Evolutionary conservation across 2,888 invertebrate species (phyloP).

Genomic region (Latrodectus elegans): DNA sequence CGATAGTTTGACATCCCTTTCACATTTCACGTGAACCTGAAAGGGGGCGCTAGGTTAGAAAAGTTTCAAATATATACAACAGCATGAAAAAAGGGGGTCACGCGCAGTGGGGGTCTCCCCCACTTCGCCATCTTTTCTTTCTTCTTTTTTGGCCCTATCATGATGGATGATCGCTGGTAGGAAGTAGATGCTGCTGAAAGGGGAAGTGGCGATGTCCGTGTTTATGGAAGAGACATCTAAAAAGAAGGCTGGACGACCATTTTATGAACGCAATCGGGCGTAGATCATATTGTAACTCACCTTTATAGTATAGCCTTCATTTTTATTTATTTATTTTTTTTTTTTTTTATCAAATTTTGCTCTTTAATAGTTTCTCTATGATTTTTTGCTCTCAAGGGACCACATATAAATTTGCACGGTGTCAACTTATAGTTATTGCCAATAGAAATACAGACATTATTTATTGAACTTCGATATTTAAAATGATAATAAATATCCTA

Average conservation of each 20-base stretch:
- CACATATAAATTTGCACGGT: neutral
- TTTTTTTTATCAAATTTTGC: neutral
- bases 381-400: neutral
- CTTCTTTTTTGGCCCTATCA: constrained; percentile 27
- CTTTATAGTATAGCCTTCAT: constrained; percentile 23
- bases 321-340: constrained; percentile 24
- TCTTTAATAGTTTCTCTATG: no score
- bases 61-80: neutral
- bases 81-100: constrained; percentile 41
- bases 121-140: constrained; percentile 17
- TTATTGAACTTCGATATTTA: no score
- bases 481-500: no score
- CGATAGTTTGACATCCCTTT: constrained; percentile 20
- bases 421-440: neutral
- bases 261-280: constrained; percentile 60
- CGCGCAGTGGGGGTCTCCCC: constrained; percentile 36
- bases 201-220: constrained; percentile 58
- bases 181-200: constrained; percentile 55
- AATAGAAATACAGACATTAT: no score
- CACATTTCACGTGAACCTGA: constrained; percentile 11
- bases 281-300: constrained; percentile 63
- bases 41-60: constrained; percentile 11
- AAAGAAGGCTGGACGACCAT: constrained; percentile 62
- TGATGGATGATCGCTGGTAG: constrained; percentile 53
- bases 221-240: constrained; percentile 59